Conservation (phyloP, 92 coral and sea anemone genomes). For the Paramuricea clavata region DNA sequence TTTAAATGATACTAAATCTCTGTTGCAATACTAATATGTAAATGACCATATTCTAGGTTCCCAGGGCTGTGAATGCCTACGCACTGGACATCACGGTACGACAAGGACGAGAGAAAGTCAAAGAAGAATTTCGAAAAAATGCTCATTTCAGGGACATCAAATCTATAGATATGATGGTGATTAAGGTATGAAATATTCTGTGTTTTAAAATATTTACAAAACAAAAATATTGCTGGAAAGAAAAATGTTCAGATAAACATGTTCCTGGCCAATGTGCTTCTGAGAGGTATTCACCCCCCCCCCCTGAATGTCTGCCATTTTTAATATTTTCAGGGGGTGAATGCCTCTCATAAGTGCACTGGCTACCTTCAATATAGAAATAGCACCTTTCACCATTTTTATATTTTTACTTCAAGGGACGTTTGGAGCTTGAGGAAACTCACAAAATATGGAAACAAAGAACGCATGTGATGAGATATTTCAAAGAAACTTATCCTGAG, state of each 20-base stretch:
- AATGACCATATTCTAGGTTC: constrained; percentile 68
- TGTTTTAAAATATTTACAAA: too few relatives aligned
- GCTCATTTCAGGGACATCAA: constrained; percentile 88
- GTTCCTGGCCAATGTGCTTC: too few relatives aligned
- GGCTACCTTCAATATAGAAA: not conserved
- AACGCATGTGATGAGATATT: constrained; percentile 97
- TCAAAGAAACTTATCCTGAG: constrained; percentile 86
- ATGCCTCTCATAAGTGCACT: too few relatives aligned
- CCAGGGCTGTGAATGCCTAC: constrained; percentile 90
- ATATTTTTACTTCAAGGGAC: constrained; percentile 90
- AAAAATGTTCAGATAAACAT: too few relatives aligned
- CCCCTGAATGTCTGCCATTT: too few relatives aligned
- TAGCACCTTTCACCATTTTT: not conserved
- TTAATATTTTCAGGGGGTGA: too few relatives aligned
- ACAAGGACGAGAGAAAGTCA: constrained; percentile 89
- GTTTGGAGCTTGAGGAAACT: constrained; percentile 97
- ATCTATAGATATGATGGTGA: constrained; percentile 94
- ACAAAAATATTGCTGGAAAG: too few relatives aligned
- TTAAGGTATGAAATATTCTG: too few relatives aligned
- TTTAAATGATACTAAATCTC: too few relatives aligned
- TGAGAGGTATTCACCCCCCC: too few relatives aligned
- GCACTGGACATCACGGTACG: constrained; percentile 88
- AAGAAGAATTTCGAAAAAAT: constrained; percentile 89
- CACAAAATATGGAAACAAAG: constrained; percentile 98
- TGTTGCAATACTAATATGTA: too few relatives aligned